Base-by-base conservation (phyloP, 2,888 invertebrate genomes). In the Pachycephus smyrnensis region DNA sequence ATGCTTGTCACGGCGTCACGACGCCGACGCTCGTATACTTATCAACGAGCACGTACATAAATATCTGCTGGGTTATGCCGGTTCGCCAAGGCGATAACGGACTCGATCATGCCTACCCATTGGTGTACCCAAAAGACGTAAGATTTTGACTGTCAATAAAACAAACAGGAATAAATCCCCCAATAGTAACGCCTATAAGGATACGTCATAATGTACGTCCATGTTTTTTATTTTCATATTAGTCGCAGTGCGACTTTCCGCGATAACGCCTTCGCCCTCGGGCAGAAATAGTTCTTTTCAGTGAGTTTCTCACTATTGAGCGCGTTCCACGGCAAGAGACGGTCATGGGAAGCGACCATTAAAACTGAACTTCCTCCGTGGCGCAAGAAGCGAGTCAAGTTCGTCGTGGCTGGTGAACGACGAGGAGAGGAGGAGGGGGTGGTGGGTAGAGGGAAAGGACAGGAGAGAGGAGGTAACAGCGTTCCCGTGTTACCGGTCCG, bases 401-500 rank as follows among this genome's bases (percentile, higher is more conserved):
- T 84, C 82, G 82, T 79, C 79, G 78, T 76, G 79, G 75, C 76
- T 73, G 30, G 71, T 15, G 68, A 31, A 36, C 30, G 36, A 33
- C 36, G 23, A 33, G 74, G 23, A 30, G 74, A 6, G 74, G 11
- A 12, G 33, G 12, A 12, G 71, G 71, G 71, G 33, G 33, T 33
- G 33, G 33, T 33, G 33, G 33, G 33, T 33, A 33, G 33, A 33
- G 33, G 33, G 15, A 71, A 35, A 55, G 23, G 23, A 55, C 55
- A 55, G 32, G 71, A 71, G 80, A 82, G 85, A 85, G 83, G 85
- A 85, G 86, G 88, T 89, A 89, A 89, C 88, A 89, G 89, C 88
- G 88, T 89, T 89, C 88, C 88, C 89, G 87, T 86, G 88, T 89
- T 89, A 88, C 87, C 88, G 88, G 86, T 89, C 88, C 85, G 83